Evolutionary conservation across 2,113 vertebrate genomes (phyloP).

Genomic region (Uria lomvia): DNA sequence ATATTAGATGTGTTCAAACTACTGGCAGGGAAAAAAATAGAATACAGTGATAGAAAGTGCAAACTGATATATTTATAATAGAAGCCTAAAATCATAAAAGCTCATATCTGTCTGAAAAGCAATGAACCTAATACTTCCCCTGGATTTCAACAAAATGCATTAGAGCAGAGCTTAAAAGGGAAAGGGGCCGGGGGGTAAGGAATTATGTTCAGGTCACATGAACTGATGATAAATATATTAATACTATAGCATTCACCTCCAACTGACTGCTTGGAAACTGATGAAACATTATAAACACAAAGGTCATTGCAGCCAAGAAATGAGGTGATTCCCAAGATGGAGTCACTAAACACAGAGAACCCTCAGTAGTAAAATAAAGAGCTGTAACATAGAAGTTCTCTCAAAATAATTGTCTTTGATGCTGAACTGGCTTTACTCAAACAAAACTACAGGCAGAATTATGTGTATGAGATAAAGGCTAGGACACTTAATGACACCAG

Average conservation of each 20-base stretch:
- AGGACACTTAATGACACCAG: background rate
- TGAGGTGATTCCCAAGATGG: background rate
- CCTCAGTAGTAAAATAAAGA: conserved; percentile 38
- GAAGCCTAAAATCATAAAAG: background rate
- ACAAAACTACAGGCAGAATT: background rate
- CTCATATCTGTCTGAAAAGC: background rate
- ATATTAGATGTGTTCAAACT: background rate
- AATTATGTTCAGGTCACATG: background rate
- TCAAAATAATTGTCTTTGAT: conserved; percentile 22
- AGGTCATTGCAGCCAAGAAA: background rate
- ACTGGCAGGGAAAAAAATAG: background rate
- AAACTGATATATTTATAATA: background rate
- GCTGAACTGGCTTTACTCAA: conserved; percentile 37
- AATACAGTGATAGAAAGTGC: background rate
- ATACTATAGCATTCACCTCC: background rate
- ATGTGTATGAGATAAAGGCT: background rate
- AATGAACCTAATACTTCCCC: background rate
- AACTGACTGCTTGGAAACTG: background rate
- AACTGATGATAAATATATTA: background rate
- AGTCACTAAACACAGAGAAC: conserved; percentile 9
- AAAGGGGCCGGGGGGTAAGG: background rate
- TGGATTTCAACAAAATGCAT: background rate
- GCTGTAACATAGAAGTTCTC: background rate
- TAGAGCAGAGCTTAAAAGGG: background rate
- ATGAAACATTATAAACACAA: conserved; percentile 18